These are phyloP conservation scores for Lacanobia wlatinum DNA, from an alignment of 2,888 invertebrate species.

Conservation along the genomic window DNA sequence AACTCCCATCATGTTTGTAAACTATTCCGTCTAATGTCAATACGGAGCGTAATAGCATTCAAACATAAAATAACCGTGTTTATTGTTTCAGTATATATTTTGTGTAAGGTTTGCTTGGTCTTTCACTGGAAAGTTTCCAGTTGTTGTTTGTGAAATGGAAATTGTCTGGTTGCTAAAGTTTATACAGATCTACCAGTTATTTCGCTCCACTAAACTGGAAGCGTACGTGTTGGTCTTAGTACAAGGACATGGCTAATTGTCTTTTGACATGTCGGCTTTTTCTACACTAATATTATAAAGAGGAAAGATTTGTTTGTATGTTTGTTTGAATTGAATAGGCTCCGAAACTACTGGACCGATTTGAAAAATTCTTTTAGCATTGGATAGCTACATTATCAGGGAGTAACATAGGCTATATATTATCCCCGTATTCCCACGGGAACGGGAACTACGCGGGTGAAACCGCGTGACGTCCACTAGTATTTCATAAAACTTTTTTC, in stretches of 20 bases:
- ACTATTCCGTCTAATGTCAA: constrained; percentile 69
- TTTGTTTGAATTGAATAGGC: too few relatives aligned
- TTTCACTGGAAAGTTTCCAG: constrained; percentile 55
- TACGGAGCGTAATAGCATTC: constrained; percentile 67
- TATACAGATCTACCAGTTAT: constrained; percentile 1
- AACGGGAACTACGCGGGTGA: too few relatives aligned
- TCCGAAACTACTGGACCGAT: too few relatives aligned
- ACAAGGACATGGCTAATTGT: neutral
- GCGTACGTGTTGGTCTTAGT: neutral
- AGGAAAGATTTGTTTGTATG: too few relatives aligned
- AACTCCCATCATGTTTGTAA: constrained; percentile 58
- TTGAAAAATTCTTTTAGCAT: too few relatives aligned
- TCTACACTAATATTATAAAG: too few relatives aligned
- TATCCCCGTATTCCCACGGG: too few relatives aligned
- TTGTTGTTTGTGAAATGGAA: constrained; percentile 52
- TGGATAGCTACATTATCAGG: too few relatives aligned
- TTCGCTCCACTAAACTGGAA: neutral
- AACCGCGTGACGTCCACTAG: too few relatives aligned
- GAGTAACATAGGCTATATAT: too few relatives aligned
- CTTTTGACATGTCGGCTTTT: too few relatives aligned
- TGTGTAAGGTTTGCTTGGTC: constrained; percentile 50
- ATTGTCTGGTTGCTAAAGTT: constrained; percentile 40
- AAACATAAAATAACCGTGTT: constrained; percentile 68
- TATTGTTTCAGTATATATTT: constrained; percentile 63
- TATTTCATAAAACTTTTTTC: too few relatives aligned